phyloP scores from a whole-genome alignment of 2,113 vertebrate species.

The Pelecanoides urinatrix region DNA sequence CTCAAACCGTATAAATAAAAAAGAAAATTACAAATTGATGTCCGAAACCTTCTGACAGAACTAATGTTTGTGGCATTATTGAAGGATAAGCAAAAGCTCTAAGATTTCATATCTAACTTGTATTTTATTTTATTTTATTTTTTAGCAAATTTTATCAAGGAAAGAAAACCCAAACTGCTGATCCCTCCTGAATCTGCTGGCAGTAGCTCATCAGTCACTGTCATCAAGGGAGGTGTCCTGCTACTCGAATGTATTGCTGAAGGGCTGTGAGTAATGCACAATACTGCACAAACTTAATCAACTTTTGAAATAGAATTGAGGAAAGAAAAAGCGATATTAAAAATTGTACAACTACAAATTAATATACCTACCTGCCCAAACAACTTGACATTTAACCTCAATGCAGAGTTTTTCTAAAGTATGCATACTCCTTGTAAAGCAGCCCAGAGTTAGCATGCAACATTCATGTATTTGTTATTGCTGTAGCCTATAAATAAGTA shows the following conservation, averaged over 20 bases:
- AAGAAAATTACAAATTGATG: rapidly evolving
- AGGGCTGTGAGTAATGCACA: constrained; percentile 86
- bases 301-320: neutral
- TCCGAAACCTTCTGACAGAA: neutral
- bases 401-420: neutral
- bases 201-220: constrained; percentile 67
- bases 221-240: constrained; percentile 87
- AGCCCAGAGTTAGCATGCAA: neutral
- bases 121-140: neutral
- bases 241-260: constrained; percentile 92
- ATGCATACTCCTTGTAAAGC: neutral
- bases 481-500: neutral
- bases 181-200: constrained; percentile 76
- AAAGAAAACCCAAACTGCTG: constrained; percentile 85
- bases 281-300: neutral
- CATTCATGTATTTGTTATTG: neutral
- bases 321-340: neutral
- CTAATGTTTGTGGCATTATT: neutral
- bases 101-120: neutral
- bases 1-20: neutral
- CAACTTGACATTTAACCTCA: neutral
- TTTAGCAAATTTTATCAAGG: constrained; percentile 87
- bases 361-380: neutral
- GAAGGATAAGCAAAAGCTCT: neutral
- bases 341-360: neutral